A percentile compares a stretch with the other conserved stretches of the same genome.
Evolutionary conservation across 2,888 invertebrate genomes (phyloP).

Genomic region (Lepidocyrtinus sp.): DNA sequence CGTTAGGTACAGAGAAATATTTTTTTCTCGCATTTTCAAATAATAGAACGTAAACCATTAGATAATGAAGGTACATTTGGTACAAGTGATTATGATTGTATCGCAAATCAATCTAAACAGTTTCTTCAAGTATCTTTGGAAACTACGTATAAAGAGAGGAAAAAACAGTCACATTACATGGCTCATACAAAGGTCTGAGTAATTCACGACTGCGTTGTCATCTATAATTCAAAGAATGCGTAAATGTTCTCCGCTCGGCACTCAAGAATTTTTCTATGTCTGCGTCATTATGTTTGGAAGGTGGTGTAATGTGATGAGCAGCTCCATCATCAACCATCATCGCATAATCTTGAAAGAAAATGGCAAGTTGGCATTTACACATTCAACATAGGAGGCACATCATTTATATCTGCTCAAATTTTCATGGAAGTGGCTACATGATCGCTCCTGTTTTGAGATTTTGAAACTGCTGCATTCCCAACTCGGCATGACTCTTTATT

Average conservation of each 20-base stretch:
- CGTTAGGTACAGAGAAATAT: background rate
- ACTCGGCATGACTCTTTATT: background rate
- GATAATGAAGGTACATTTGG: too few relatives aligned
- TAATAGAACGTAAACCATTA: background rate
- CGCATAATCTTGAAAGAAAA: constrained; percentile 36
- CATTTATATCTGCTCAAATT: constrained; percentile 26
- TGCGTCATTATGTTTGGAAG: constrained; percentile 39
- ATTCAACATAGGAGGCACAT: constrained; percentile 36
- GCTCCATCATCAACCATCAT: constrained; percentile 37
- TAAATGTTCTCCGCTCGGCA: constrained; percentile 39
- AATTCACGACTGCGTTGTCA: constrained; percentile 43
- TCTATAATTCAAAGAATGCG: constrained; percentile 59
- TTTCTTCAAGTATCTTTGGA: background rate
- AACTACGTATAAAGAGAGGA: background rate
- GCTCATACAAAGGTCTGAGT: constrained; percentile 8
- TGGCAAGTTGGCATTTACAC: constrained; percentile 48
- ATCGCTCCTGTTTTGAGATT: constrained; percentile 6
- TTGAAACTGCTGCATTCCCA: background rate
- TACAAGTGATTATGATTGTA: too few relatives aligned
- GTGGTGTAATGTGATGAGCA: constrained; percentile 48
- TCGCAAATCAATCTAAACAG: background rate
- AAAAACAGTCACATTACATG: background rate
- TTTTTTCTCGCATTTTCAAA: background rate
- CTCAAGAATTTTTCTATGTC: constrained; percentile 12
- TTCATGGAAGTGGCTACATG: background rate